Evolutionary conservation across 2,797 vertebrate species (phyloP).

Genomic region (Zalophus californianus): DNA sequence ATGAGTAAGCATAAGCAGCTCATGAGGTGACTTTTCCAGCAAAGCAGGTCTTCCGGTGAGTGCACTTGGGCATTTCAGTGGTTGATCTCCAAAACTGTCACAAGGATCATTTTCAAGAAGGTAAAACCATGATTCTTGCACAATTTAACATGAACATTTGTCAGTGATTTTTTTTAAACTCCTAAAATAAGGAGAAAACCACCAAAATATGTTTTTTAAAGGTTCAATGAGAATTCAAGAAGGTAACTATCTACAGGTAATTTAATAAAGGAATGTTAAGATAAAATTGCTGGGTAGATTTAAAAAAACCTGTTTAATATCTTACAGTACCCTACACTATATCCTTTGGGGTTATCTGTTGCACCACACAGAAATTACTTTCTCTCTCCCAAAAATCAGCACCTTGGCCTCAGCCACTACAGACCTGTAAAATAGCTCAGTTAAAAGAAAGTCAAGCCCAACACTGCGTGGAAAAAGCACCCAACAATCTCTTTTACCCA

Average conservation of each 20-base stretch:
- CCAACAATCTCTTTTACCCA: not conserved
- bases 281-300: not conserved
- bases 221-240: constrained; percentile 22
- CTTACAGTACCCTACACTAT: not conserved
- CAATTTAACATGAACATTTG: not conserved
- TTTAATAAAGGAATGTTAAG: not conserved
- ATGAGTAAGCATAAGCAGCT: not conserved
- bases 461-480: not conserved
- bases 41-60: not conserved
- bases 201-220: not conserved
- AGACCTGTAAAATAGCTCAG: not conserved
- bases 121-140: not conserved
- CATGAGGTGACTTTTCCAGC: not conserved
- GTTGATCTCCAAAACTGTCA: not conserved
- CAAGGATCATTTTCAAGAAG: constrained; percentile 24
- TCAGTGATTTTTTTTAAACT: not conserved
- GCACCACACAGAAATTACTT: not conserved
- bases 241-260: not conserved
- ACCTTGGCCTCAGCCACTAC: not conserved
- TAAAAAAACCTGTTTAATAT: not conserved
- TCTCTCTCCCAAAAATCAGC: constrained; percentile 13
- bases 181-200: constrained; percentile 8
- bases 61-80: not conserved
- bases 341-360: not conserved
- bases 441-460: not conserved